These are phyloP conservation scores for Acestrorhynchus altus DNA, from an alignment of 2,797 vertebrate genomes.

Conservation along the genomic window DNA sequence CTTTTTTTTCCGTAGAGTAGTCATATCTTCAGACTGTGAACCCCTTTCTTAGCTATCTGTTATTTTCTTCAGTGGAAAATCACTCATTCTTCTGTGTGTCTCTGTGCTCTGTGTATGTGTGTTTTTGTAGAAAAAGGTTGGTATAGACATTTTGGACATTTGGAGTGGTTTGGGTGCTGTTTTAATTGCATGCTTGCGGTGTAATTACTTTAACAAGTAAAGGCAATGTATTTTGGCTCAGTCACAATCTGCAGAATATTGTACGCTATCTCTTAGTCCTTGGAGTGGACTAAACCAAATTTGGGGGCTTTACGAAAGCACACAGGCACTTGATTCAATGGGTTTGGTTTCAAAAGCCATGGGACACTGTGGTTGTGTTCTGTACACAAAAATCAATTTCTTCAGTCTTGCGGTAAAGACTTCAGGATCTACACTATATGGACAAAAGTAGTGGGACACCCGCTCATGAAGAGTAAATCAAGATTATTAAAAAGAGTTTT, in stretches of 20 bases:
- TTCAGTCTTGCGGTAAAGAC: neutral
- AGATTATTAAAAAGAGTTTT: no score
- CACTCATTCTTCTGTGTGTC: conserved; percentile 63
- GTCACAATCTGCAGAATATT: conserved; percentile 4
- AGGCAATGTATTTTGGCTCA: conserved; percentile 14
- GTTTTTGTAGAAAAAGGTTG: conserved; percentile 81
- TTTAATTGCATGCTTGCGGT: conserved; percentile 39
- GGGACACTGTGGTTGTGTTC: conserved; percentile 27
- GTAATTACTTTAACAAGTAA: conserved; percentile 19
- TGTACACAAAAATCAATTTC: conserved; percentile 4
- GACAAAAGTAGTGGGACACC: no score
- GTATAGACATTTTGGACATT: conserved; percentile 68
- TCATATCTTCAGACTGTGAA: conserved; percentile 1
- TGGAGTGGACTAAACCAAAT: conserved; percentile 10
- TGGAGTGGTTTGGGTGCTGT: conserved; percentile 38
- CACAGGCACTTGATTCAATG: neutral
- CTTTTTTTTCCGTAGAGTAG: neutral
- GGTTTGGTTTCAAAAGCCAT: neutral
- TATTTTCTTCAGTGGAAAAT: conserved; percentile 9
- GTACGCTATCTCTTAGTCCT: conserved; percentile 7
- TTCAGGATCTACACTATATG: no score
- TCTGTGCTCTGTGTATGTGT: conserved; percentile 68
- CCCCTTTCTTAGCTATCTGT: neutral
- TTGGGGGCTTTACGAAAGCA: conserved; percentile 2
- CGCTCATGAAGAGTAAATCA: no score